Evolutionary conservation across 2,113 vertebrate genomes (phyloP), one percentile per base, ranked within the genome.

Genomic region (Murina feae): DNA sequence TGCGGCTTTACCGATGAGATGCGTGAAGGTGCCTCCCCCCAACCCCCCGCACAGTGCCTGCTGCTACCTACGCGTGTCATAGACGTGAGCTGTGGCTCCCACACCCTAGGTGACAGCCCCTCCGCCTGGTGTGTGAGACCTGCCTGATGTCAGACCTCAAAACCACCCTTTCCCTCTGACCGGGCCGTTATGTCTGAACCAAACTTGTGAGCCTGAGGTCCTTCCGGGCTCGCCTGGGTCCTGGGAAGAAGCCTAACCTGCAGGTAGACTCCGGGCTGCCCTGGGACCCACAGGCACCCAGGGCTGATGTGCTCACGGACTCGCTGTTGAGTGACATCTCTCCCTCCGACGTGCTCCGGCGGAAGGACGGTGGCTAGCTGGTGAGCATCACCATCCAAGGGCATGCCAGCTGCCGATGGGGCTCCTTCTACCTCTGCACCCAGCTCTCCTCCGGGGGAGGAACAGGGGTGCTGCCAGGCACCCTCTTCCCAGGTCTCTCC

Each of bases 71-170:
- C 2, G 39, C 0, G 30, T 39, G 23, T 79, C n/a, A 4, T 12
- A 39, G 42, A 39, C 1, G 4, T 14, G 12, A 21, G 13, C 30
- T 1, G 1, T 4, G 35, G 63, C 20, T 44, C 75, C 21, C 75
- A 6, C 10, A 0, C 10, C 1, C 1, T 2, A 7, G 3, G 78
- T 1, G 4, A 4, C 53, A 16, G 16, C 58, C 25, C 11, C 11
- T 63, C 28, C 4, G 81, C 39, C 71, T n/a, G 0, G 16, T 32
- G 63, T 82, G 51, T 30, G 51, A 60, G 76, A 42, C 21, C 51
- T 0, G 0, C 8, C 7, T n/a, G 9, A 12, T 2, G 35, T 21
- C 58, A 90, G 65, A 63, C 18, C n/a, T 49, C 74, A 63, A 42
- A 55, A 12, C 42, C 32, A 18, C 37, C 69, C 63, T 75, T 80